phyloP scores from a whole-genome alignment of 2,888 invertebrate species.

The Diloba caeruleocephala region DNA sequence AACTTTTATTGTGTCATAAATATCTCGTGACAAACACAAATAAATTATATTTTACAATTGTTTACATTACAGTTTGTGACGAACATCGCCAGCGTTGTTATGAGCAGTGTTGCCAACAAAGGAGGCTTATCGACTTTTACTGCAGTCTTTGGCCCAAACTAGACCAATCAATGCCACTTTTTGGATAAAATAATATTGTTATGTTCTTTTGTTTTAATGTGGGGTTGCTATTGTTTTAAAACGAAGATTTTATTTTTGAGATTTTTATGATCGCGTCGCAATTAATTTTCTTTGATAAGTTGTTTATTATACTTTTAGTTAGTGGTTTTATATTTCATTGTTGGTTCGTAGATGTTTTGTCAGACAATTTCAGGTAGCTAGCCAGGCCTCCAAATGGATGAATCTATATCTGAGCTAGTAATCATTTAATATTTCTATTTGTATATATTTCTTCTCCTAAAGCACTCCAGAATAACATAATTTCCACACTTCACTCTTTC shows the following conservation, averaged over 20 bases:
- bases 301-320: background rate
- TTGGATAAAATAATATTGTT: constrained; percentile 24
- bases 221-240: constrained; percentile 18
- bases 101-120: constrained; percentile 26
- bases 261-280: constrained; percentile 24
- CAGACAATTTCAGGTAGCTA: too few species aligned
- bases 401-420: too few species aligned
- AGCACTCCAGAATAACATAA: too few species aligned
- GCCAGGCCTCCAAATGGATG: too few species aligned
- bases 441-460: background rate
- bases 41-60: constrained; percentile 82
- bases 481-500: too few species aligned
- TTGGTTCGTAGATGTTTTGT: too few species aligned
- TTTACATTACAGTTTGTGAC: constrained; percentile 69
- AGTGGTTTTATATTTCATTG: too few species aligned
- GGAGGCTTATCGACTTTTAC: constrained; percentile 37
- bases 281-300: constrained; percentile 19
- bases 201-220: constrained; percentile 19
- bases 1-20: constrained; percentile 49
- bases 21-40: constrained; percentile 35
- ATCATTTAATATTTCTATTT: too few species aligned
- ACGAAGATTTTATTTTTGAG: constrained; percentile 9
- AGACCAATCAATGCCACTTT: constrained; percentile 70
- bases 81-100: constrained; percentile 63
- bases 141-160: constrained; percentile 52